These are phyloP conservation scores for Mesorhabditis sp. DNA, from an alignment of 2,888 invertebrate species.

Conservation along the genomic window DNA sequence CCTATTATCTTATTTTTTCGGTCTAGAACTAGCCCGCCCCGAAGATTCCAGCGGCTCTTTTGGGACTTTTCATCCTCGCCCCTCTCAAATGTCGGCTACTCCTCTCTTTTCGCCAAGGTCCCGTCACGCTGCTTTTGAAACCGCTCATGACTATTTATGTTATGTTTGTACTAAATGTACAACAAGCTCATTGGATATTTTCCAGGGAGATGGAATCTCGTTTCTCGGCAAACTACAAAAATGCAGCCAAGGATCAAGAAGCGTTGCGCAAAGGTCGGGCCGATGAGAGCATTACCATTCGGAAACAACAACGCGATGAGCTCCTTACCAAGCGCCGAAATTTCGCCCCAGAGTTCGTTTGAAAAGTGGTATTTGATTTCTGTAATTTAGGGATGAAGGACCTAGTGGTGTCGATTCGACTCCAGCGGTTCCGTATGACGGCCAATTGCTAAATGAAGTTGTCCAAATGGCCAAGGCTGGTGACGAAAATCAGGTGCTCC, in stretches of 20 bases:
- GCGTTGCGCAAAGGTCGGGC: constrained; percentile 61
- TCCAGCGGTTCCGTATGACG: constrained; percentile 12
- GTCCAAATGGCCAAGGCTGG: constrained; percentile 78
- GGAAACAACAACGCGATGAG: constrained; percentile 96
- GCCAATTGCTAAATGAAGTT: constrained; percentile 69
- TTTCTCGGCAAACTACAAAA: constrained; percentile 72
- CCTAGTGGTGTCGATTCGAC: constrained; percentile 11
- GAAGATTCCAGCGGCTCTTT: no score
- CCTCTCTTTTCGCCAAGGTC: no score
- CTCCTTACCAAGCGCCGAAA: constrained; percentile 92
- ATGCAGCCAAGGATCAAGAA: constrained; percentile 97
- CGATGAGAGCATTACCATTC: constrained; percentile 65
- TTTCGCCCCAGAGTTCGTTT: constrained; percentile 66
- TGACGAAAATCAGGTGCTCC: constrained; percentile 76
- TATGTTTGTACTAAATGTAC: no score
- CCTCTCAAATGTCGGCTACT: no score
- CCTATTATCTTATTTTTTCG: no score
- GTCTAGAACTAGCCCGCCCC: no score
- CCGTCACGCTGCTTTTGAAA: no score
- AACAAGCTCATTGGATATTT: no score
- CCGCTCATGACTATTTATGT: no score
- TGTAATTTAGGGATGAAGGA: constrained; percentile 5
- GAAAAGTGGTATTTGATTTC: background rate
- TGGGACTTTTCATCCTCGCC: no score
- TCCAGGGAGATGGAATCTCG: background rate